Evolutionary conservation across 2,888 invertebrate genomes (phyloP), one percentile per base, ranked within the genome.

Genomic region (Agriopis leucophaearia): DNA sequence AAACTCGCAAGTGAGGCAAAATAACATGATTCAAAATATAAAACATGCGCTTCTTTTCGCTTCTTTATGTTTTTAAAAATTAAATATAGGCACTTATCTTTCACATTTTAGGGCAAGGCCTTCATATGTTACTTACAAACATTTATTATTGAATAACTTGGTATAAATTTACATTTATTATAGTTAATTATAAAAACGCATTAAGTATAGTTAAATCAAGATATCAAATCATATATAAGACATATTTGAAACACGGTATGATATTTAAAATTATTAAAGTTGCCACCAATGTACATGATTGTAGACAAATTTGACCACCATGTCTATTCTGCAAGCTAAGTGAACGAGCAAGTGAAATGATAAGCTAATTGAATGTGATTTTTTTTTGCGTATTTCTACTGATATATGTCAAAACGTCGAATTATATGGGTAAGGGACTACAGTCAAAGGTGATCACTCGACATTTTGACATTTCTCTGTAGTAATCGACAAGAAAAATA

Each of bases 81-180:
- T 36, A 44, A 56, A 51, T 16, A 16, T 48, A 47, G 16, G 35
- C 15, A 50, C 13, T 47, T 48, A 54, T 16, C 54, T 50, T 13
- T 62, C 16, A 42, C 13, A 54, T 36, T 57, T 67, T 40, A 68
- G 56, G 48, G 56, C 55, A 68, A 60, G 64, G 59, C 36, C 13
- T 13, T 27, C 5, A 12, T 10, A 16, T 54, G 36, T 18, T 47
- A 54, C 36, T n/a, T 62, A 47, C 13, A 12, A 15, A 36, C 52
- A 8, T 13, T 27, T 27, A 8, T 35, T 27, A 35, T 27, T 50
- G n/a, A 51, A 51, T 51, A 48, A 51, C 13, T 51, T 35, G 12
- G 12, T 35, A 27, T 27, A 2, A 51, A 51, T 51, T 36, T 36
- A 52, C 18, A 50, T 50, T 27, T 27, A 3, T 13, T 13, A 13